Evolutionary conservation across 37 sponge, comb jelly and placozoan species (phyloP).

Genomic region (Agelas oroides): DNA sequence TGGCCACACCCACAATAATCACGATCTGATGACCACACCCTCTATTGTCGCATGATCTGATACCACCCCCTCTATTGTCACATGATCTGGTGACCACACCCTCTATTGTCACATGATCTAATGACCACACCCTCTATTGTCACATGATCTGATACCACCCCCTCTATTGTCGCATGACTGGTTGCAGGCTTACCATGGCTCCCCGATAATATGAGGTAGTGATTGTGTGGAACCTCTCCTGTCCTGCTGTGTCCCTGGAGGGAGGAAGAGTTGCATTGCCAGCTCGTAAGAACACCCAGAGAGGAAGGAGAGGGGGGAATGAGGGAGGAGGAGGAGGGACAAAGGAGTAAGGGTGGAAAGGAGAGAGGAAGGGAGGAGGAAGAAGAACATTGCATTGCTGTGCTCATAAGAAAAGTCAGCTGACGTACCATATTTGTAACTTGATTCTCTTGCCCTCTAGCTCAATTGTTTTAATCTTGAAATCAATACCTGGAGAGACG

Average conservation of each 20-base stretch:
- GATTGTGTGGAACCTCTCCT: constrained; percentile 96
- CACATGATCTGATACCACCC: neutral
- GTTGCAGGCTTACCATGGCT: constrained; percentile 84
- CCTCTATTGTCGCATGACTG: neutral
- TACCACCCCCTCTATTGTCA: neutral
- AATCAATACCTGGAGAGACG: constrained; percentile 87
- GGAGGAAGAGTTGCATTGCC: neutral
- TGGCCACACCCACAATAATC: neutral
- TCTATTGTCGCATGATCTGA: neutral
- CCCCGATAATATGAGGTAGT: constrained; percentile 95
- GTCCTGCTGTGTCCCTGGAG: constrained; percentile 16
- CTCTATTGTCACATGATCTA: neutral
- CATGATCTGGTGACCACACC: neutral
- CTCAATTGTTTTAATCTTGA: constrained; percentile 98
- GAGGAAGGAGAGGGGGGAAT: neutral
- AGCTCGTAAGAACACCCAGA: neutral
- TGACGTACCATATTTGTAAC: constrained; percentile 90
- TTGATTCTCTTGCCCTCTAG: constrained; percentile 91
- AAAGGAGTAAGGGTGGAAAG: neutral
- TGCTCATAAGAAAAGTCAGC: no score
- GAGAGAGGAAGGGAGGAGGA: neutral
- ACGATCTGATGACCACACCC: neutral
- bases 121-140: neutral
- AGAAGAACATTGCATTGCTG: neutral
- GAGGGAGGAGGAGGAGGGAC: constrained; percentile 3